phyloP scores from a whole-genome alignment of 2,797 vertebrate genomes.

The Naso thynnoides region DNA sequence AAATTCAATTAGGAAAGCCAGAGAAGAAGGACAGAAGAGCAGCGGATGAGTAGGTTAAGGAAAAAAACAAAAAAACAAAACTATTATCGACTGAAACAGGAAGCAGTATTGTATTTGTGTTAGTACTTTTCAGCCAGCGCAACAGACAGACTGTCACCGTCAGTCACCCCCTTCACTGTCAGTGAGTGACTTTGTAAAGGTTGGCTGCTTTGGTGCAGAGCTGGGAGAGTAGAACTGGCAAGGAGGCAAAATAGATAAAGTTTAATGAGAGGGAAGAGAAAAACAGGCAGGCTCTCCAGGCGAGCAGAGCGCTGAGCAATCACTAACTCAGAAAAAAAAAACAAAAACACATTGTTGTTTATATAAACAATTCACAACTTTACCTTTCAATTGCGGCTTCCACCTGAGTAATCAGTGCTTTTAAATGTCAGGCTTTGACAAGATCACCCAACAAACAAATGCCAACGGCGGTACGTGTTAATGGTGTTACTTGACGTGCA shows the following conservation, averaged over 20 bases:
- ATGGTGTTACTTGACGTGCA: too few species aligned
- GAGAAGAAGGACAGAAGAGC: not conserved
- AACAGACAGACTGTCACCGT: not conserved
- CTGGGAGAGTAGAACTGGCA: slow-evolving; percentile 25
- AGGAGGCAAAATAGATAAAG: slow-evolving; percentile 52
- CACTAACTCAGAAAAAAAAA: slow-evolving; percentile 16
- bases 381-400: slow-evolving; percentile 13
- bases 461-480: not conserved
- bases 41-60: not conserved
- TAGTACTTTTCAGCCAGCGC: slow-evolving; percentile 31
- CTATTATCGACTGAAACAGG: not conserved
- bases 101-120: slow-evolving; percentile 13
- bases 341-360: slow-evolving; percentile 27
- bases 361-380: slow-evolving; percentile 48
- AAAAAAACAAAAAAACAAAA: not conserved
- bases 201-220: slow-evolving; percentile 50
- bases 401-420: slow-evolving; percentile 38
- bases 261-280: slow-evolving; percentile 65
- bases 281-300: slow-evolving; percentile 49
- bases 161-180: slow-evolving; percentile 1
- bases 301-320: slow-evolving; percentile 45
- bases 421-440: slow-evolving; percentile 22
- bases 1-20: not conserved
- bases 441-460: slow-evolving; percentile 7
- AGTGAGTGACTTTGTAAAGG: slow-evolving; percentile 50